A percentile compares a stretch with the other conserved stretches of the same genome.
phyloP scores from a whole-genome alignment of 2,113 vertebrate species.

The Triplophysa siluroides region DNA sequence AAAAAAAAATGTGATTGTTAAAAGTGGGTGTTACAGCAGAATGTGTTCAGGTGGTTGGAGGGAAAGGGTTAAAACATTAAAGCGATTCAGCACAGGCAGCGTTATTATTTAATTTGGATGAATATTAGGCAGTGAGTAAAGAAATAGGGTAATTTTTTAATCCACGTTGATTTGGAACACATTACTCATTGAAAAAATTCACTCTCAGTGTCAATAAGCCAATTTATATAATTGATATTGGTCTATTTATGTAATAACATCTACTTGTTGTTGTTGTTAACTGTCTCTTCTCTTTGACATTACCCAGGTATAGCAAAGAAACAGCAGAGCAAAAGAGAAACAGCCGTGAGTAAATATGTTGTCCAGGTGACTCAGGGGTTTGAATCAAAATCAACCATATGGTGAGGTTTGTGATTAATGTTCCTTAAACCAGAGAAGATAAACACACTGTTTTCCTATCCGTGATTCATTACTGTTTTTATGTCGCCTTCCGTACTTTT shows the following conservation, averaged over 20 bases:
- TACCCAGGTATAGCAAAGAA: background rate
- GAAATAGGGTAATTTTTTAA: background rate
- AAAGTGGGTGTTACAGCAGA: too few species aligned
- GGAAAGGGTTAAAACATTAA: too few species aligned
- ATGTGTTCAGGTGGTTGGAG: too few species aligned
- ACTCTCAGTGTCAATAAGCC: background rate
- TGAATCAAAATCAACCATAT: conserved; percentile 63
- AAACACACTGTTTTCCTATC: conserved; percentile 16
- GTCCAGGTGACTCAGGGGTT: conserved; percentile 38
- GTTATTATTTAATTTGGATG: too few species aligned
- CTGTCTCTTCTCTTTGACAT: conserved; percentile 1
- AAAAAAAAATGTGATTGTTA: too few species aligned
- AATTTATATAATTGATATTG: background rate
- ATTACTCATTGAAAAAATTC: background rate
- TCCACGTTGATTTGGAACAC: background rate
- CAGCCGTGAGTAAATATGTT: background rate
- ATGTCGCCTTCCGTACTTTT: background rate
- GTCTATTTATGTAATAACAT: too few species aligned
- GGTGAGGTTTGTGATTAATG: conserved; percentile 63
- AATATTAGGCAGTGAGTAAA: background rate
- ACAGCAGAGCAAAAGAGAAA: background rate
- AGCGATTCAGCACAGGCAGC: too few species aligned
- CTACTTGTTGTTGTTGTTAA: background rate
- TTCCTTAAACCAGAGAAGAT: conserved; percentile 51
- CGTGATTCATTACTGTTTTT: background rate